Percentiles rank a stretch among this genome's conserved stretches.
These are phyloP conservation scores for Chrysodeixis includens DNA, from an alignment of 2,888 invertebrate species.

Conservation along the genomic window DNA sequence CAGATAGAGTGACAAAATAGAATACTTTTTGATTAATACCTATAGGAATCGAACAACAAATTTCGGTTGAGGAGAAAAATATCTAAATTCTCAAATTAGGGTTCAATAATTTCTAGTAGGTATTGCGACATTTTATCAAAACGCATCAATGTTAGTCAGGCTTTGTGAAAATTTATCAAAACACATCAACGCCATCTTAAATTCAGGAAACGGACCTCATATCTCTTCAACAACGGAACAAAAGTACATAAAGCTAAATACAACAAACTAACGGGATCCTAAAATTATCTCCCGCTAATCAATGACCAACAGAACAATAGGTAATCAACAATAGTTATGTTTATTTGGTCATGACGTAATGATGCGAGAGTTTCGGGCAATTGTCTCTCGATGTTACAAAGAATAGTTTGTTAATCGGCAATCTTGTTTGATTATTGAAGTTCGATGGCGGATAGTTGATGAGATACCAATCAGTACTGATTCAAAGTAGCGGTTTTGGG, in stretches of 20 bases:
- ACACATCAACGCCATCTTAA: no score
- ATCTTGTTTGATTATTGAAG: background rate
- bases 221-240: background rate
- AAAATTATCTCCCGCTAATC: conserved; percentile 15
- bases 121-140: no score
- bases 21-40: no score
- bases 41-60: no score
- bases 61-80: no score
- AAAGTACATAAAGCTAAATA: background rate
- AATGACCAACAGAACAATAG: conserved; percentile 34
- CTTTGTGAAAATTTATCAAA: background rate
- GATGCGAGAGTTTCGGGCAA: background rate
- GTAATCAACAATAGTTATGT: conserved; percentile 40
- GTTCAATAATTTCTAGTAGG: no score
- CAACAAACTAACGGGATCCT: background rate
- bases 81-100: no score
- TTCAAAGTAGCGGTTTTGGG: background rate
- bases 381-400: background rate
- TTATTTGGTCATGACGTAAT: conserved; percentile 30
- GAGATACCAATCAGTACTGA: background rate
- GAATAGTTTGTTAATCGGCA: background rate
- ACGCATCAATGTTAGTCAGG: no score
- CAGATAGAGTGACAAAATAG: no score
- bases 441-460: background rate
- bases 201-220: no score